A percentile compares a stretch with the other conserved stretches of the same genome.
Conservation (phyloP, 2,888 invertebrate genomes). For the Diadromus collaris region DNA sequence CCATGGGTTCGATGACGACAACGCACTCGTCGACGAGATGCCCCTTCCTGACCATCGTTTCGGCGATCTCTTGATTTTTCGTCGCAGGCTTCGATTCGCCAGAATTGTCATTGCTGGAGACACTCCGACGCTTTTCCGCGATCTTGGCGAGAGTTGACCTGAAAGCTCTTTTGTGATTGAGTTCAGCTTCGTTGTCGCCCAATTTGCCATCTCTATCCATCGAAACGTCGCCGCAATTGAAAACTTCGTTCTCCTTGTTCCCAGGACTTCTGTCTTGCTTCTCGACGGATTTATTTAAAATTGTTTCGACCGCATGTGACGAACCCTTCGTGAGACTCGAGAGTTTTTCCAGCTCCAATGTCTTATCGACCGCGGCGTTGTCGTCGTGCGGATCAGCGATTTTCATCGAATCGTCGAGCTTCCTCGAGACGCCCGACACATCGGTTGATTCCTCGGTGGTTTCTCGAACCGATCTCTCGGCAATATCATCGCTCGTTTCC, state of each 20-base stretch:
- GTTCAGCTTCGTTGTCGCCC: constrained; percentile 1
- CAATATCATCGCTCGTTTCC: constrained; percentile 53
- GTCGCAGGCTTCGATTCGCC: background rate
- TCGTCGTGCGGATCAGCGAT: constrained; percentile 4
- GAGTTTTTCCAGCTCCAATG: constrained; percentile 14
- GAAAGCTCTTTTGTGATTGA: constrained; percentile 37
- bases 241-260: constrained; percentile 63
- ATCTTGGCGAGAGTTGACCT: constrained; percentile 8
- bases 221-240: constrained; percentile 33
- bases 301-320: constrained; percentile 31
- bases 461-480: constrained; percentile 40
- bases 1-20: constrained; percentile 51
- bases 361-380: background rate
- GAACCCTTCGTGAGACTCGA: constrained; percentile 17
- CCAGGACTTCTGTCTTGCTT: constrained; percentile 52
- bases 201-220: background rate
- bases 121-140: constrained; percentile 24
- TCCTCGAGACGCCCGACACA: constrained; percentile 7
- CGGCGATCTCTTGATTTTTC: background rate
- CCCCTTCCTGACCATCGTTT: constrained; percentile 22
- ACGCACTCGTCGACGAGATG: constrained; percentile 46
- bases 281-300: constrained; percentile 42
- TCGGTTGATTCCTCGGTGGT: constrained; percentile 16
- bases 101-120: constrained; percentile 22
- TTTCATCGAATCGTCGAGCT: constrained; percentile 21